Evolutionary conservation across 2,113 vertebrate genomes (phyloP).

Genomic region (Perognathus longimembris): DNA sequence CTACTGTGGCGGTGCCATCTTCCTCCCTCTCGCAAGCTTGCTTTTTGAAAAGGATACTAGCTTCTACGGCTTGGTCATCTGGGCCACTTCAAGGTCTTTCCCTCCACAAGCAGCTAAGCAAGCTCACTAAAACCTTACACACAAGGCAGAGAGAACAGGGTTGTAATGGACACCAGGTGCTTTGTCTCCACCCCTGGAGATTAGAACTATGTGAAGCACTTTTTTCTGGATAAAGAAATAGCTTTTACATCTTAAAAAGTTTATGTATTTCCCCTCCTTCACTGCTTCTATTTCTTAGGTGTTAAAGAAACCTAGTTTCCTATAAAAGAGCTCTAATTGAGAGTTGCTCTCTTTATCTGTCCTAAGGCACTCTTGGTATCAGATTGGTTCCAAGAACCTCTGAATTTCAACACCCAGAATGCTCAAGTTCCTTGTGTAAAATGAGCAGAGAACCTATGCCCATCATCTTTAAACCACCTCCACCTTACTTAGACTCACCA

Average conservation of each 20-base stretch:
- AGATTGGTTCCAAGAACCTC: not conserved
- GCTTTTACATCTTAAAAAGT: not conserved
- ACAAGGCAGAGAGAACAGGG: not conserved
- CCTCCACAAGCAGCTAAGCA: not conserved
- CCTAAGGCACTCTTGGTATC: not conserved
- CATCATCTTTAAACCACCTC: not conserved
- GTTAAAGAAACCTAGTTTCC: conserved; percentile 38
- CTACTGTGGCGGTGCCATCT: too few species aligned
- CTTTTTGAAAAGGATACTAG: not conserved
- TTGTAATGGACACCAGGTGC: not conserved
- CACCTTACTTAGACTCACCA: not conserved
- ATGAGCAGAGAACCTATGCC: not conserved
- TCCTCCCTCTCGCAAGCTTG: too few species aligned
- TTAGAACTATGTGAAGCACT: not conserved
- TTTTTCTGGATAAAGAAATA: not conserved
- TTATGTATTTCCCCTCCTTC: not conserved
- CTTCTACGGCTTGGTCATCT: not conserved
- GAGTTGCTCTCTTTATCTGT: not conserved
- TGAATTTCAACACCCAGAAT: not conserved
- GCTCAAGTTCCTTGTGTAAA: not conserved
- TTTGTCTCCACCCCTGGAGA: not conserved
- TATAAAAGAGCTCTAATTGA: conserved; percentile 39
- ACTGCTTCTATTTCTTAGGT: conserved; percentile 1
- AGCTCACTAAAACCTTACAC: not conserved
- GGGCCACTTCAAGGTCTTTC: conserved; percentile 1